Base-by-base conservation (phyloP, 2,888 invertebrate genomes). In the Phragmatobia fuliginosa region DNA sequence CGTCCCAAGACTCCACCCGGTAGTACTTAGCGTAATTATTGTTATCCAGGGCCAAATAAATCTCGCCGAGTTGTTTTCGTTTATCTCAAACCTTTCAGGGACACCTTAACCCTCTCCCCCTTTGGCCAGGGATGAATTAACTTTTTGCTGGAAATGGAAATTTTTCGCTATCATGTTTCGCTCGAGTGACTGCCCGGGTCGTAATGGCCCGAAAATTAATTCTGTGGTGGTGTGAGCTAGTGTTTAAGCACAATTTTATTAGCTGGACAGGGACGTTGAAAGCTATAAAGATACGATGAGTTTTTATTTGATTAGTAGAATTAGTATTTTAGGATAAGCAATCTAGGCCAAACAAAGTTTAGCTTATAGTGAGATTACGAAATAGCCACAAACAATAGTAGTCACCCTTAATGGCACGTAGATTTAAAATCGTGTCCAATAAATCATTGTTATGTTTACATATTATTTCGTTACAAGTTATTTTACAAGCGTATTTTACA, bases 61-160 rank as follows among this genome's bases (percentile, higher is more conserved):
- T 90, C 88, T 81, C 78, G 70, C 71, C 69, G 77, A 80, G 89
- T 89, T 91, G 90, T 90, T 90, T 88, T 85, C 88, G 87, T 90
- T 90, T 90, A 89, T 90, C 89, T 85, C 85, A 78, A 84, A 86
- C 87, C 88, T 86, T 89, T 84, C 83, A 83, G 85, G 81, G 79
- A 78, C 63, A 63, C 36, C 56, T 49, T 52, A 14, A 73, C 81
- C 68, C 68, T 56, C 75, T 71, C 63, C 56, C n/a, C 72, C 77
- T 41, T 52, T 38, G 58, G 18, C 36, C 68, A 64, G 38, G 52
- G 56, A 56, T 32, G 58, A 63, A 28, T 58, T 63, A 63, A n/a
- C 65, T 81, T 67, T 86, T 84, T 78, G 81, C 84, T 77, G 68
- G 78, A 83, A 80, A 81, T 81, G 79, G 74, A 78, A 83, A 83